Base-by-base conservation (phyloP, 35 echinoderm and acorn worm species). In the Apostichopus californicus region DNA sequence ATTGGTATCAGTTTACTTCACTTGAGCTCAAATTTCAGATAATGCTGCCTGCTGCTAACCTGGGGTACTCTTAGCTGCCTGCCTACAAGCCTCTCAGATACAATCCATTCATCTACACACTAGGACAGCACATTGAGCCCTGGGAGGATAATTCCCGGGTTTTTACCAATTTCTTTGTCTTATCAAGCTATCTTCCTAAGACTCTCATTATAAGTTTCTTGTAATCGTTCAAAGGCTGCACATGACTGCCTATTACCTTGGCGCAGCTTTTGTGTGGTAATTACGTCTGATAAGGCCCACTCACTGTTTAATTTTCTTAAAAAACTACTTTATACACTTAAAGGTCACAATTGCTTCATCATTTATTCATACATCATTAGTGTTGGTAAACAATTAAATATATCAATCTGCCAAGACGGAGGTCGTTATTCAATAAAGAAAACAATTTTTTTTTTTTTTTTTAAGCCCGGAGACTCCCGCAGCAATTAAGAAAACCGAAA, bases 1-100 rank as follows among this genome's bases (percentile, higher is more conserved):
- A 18, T 7, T 75, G 12, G 71, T 75, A 75, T 75, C 71, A 20
- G 71, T 75, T 75, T 18, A 13, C 14, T n/a, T 75, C 17, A 18
- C 71, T 75, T n/a, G n/a, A 75, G 71, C 71, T 75, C 71, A 75
- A 18, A 75, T 75, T 75, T 75, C 71, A 75, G 7, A 75, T 14
- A 22, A 18, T 75, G 1, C 71, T 75, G 71, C 21, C 3, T 46
- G 34, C 34, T 46, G 34, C 34, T 46, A 46, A 46, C 34, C 34
- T 46, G 34, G 34, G 34, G 34, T 46, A 46, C 34, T 46, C 34
- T 46, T 46, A 46, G 34, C 34, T 46, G 34, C 34, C 34, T 46
- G 26, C 34, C 34, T 46, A 14, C 64, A 11, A 68, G 11, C 18
- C 64, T 68, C 18, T 68, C 63, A 68, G 6, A 11, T 18, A 68